A percentile compares a stretch with the other conserved stretches of the same genome.
Evolutionary conservation across 1,140 invertebrate species (phyloP).

Genomic region (Sminthurides bifidus): DNA sequence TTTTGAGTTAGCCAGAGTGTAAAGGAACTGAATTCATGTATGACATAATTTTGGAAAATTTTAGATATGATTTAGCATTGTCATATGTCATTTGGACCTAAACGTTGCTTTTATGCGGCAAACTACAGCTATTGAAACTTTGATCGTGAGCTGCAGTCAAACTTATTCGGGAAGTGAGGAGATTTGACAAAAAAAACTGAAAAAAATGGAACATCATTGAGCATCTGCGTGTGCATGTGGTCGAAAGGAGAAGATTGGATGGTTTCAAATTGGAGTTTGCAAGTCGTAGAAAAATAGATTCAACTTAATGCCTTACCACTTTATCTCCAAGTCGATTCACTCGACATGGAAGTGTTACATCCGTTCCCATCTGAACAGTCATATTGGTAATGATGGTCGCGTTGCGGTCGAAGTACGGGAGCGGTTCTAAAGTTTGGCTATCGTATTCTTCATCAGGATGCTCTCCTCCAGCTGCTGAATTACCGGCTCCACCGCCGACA

Average conservation of each 20-base stretch:
- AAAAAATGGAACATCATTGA: too few relatives aligned
- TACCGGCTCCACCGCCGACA: too few relatives aligned
- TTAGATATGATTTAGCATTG: too few relatives aligned
- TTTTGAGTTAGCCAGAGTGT: too few relatives aligned
- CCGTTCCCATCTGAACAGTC: slow-evolving; percentile 29
- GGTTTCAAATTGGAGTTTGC: background rate
- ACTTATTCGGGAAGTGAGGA: background rate
- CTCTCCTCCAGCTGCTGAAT: background rate
- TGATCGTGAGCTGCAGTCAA: too few relatives aligned
- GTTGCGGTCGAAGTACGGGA: slow-evolving; percentile 26
- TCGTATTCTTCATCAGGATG: slow-evolving; percentile 15
- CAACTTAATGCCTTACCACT: slow-evolving; percentile 24
- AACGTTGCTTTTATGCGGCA: too few relatives aligned
- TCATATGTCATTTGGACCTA: too few relatives aligned
- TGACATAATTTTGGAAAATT: too few relatives aligned
- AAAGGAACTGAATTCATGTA: too few relatives aligned
- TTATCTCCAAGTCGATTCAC: slow-evolving; percentile 29
- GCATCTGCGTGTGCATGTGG: too few relatives aligned
- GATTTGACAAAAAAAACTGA: background rate
- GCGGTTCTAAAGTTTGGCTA: slow-evolving; percentile 19
- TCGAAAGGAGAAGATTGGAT: background rate
- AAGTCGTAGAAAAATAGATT: background rate
- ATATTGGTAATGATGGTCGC: slow-evolving; percentile 23
- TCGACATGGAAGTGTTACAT: slow-evolving; percentile 27
- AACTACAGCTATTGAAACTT: too few relatives aligned